Base-by-base conservation (phyloP, 2,797 vertebrate genomes). In the Ctenopoma multispine region DNA sequence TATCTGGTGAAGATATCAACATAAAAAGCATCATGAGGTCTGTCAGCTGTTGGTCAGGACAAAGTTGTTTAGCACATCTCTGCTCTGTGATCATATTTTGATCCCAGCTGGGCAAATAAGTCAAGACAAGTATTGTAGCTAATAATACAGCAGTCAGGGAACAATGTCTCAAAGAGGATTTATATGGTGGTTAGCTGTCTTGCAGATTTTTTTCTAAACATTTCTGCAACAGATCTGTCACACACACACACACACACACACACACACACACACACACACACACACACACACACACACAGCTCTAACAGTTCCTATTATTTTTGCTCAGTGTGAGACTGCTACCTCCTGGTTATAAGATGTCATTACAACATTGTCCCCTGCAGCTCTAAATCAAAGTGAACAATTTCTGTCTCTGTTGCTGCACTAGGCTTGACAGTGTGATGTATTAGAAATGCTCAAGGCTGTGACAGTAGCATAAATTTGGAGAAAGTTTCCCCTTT, bases 261-360 rank as follows among this genome's bases (percentile, higher is more conserved):
- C 27, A 53, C 54, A 23, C 41, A 40, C 3, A 17, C 36, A 50
- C 44, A 41, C 36, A 36, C 24, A 8, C 24, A 24, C 24, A 24
- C 24, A 24, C 53, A 20, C 36, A 46, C 40, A 40, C 3, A 17
- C 36, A 50, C 44, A 41, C 36, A 36, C 24, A 8, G 8, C 15
- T 41, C 43, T 49, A 20, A 58, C 38, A 4, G 7, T 13, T 34
- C 11, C 27, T n/a, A 31, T 41, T 46, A 12, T 36, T 23, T 36
- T 36, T 81, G 4, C 63, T 69, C 71, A 48, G 62, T 73, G 64
- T 67, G 57, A 81, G 5, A 77, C 69, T 79, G 60, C 81, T 7
- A 62, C 71, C 84, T 63, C 13, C 59, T 89, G 90, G 81, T 31
- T 9, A 29, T 1, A 29, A 1, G 0, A 0, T 27, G 8, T 40